A percentile compares a stretch with the other conserved stretches of the same genome.
phyloP scores from a whole-genome alignment of 1,140 invertebrate genomes.

The Drosophila repleta region DNA sequence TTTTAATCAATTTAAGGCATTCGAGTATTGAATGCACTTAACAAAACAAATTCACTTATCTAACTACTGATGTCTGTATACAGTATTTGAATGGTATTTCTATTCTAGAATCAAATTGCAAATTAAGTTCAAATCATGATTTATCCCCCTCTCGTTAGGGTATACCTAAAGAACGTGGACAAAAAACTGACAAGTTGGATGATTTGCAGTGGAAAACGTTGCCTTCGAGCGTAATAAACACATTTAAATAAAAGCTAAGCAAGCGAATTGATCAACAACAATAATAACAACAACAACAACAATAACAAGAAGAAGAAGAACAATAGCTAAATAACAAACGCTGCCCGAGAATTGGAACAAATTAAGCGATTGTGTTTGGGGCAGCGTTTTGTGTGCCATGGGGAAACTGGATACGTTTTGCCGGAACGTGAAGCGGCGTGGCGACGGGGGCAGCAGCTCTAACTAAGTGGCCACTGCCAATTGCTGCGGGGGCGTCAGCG shows the following conservation, averaged over 20 bases:
- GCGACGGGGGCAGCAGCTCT: background rate
- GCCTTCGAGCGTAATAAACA: constrained; percentile 72
- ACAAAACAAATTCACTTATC: background rate
- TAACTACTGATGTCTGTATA: background rate
- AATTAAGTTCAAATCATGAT: background rate
- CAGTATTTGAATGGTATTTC: no score
- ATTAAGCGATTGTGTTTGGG: constrained; percentile 51
- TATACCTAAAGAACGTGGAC: background rate
- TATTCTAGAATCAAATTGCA: no score
- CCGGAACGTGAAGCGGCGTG: background rate
- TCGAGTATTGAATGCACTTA: background rate
- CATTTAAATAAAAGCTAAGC: constrained; percentile 72
- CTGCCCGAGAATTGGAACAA: constrained; percentile 61
- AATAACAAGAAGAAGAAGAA: constrained; percentile 31
- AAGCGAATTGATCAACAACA: constrained; percentile 75
- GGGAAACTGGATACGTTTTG: constrained; percentile 37
- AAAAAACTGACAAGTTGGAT: constrained; percentile 2
- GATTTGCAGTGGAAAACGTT: constrained; percentile 39
- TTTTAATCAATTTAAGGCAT: background rate
- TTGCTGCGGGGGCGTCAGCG: constrained; percentile 17
- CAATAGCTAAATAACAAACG: constrained; percentile 22
- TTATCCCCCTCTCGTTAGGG: background rate
- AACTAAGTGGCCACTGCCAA: constrained; percentile 22
- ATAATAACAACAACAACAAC: constrained; percentile 34
- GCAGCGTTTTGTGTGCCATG: constrained; percentile 33